These are phyloP conservation scores for Tetramorium simillimum DNA, from an alignment of 1,140 invertebrate genomes.

Conservation along the genomic window DNA sequence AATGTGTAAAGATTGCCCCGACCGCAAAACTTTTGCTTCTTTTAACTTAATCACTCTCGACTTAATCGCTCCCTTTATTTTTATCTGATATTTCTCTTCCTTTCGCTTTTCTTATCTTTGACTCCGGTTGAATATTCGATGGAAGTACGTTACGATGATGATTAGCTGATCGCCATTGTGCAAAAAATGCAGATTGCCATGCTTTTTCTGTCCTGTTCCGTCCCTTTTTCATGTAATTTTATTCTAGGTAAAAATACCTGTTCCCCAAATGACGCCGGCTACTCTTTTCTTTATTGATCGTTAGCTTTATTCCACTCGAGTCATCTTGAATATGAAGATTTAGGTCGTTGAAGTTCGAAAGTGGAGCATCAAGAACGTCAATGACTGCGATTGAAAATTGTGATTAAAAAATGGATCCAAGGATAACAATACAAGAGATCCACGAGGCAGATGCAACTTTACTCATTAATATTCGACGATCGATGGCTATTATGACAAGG, in stretches of 20 bases:
- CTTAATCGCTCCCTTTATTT: constrained; percentile 1
- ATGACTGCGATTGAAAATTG: constrained; percentile 32
- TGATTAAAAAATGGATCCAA: neutral
- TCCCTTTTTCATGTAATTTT: neutral
- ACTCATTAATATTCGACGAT: constrained; percentile 36
- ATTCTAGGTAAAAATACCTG: constrained; percentile 5
- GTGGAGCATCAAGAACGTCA: constrained; percentile 11
- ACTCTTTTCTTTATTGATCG: constrained; percentile 31
- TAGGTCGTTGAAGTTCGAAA: constrained; percentile 30
- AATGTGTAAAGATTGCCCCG: neutral
- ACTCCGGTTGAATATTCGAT: neutral
- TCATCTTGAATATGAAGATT: constrained; percentile 50
- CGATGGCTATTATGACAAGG: neutral
- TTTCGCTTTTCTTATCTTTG: neutral
- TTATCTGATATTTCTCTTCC: neutral
- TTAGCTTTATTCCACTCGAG: neutral
- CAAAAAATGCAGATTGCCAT: neutral
- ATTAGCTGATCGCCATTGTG: constrained; percentile 5
- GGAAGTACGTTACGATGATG: neutral
- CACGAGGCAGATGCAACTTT: constrained; percentile 10
- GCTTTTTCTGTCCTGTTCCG: neutral
- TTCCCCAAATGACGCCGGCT: constrained; percentile 1
- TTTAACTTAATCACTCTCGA: neutral
- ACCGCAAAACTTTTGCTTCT: neutral
- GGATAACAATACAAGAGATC: neutral